Percentiles rank a stretch among this genome's conserved stretches.
phyloP scores from a whole-genome alignment of 37 sponge, comb jelly and placozoan genomes.

The Oopsacas minuta region DNA sequence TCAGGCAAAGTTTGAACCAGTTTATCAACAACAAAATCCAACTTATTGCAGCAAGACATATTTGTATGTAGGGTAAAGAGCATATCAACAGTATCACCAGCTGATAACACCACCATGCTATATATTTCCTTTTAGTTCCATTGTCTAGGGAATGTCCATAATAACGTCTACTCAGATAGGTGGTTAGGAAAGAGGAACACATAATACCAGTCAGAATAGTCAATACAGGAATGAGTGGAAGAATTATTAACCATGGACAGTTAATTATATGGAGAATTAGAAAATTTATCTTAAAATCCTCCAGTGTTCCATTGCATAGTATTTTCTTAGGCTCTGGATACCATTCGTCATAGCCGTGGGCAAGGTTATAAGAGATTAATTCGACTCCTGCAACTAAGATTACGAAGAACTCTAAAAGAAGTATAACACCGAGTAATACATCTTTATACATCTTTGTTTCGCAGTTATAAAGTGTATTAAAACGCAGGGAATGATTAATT shows the following conservation, averaged over 20 bases:
- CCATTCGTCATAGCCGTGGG: neutral
- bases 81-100: neutral
- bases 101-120: neutral
- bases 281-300: neutral
- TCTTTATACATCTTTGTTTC: neutral
- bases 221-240: neutral
- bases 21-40: neutral
- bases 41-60: neutral
- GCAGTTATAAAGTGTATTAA: neutral
- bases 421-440: neutral
- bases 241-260: neutral
- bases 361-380: neutral
- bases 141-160: neutral
- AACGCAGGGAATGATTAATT: neutral
- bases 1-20: neutral
- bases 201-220: neutral
- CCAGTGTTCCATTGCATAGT: neutral
- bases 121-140: neutral
- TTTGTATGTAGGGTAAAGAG: neutral
- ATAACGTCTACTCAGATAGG: neutral
- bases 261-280: neutral
- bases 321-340: neutral
- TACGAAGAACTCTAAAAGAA: neutral
- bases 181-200: neutral
- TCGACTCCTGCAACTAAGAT: neutral